Evolutionary conservation across 1,140 invertebrate genomes (phyloP).

Genomic region (Drosophila melanica): DNA sequence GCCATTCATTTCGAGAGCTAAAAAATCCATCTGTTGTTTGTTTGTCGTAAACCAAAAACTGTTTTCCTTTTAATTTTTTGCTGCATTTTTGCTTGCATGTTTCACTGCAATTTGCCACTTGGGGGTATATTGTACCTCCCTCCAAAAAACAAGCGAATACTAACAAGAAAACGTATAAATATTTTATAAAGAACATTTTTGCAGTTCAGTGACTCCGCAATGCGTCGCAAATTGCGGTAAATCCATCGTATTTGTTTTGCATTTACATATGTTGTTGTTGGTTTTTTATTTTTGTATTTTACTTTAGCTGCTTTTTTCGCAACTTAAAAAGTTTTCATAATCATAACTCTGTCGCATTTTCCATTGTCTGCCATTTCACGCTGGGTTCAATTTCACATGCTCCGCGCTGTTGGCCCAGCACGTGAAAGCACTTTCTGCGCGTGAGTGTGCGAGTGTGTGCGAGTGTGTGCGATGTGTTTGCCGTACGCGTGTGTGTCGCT

Average conservation of each 20-base stretch:
- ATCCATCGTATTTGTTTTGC: conserved; percentile 62
- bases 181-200: conserved; percentile 63
- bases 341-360: conserved; percentile 70
- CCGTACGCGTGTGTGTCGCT: conserved; percentile 9
- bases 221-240: conserved; percentile 64
- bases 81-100: conserved; percentile 62
- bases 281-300: background rate
- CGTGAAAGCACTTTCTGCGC: conserved; percentile 49
- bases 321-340: conserved; percentile 71
- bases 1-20: conserved; percentile 21
- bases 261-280: conserved; percentile 37
- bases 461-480: background rate
- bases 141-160: background rate
- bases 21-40: conserved; percentile 1
- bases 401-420: conserved; percentile 18
- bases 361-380: conserved; percentile 49
- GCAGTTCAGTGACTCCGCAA: conserved; percentile 65
- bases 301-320: background rate
- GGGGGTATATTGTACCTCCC: background rate
- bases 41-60: background rate
- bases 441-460: conserved; percentile 2
- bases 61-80: conserved; percentile 15
- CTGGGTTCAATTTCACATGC: conserved; percentile 48
- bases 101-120: conserved; percentile 56
- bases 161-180: conserved; percentile 47